Conservation (phyloP, 2,888 invertebrate species). For the Melinaea menophilus region DNA sequence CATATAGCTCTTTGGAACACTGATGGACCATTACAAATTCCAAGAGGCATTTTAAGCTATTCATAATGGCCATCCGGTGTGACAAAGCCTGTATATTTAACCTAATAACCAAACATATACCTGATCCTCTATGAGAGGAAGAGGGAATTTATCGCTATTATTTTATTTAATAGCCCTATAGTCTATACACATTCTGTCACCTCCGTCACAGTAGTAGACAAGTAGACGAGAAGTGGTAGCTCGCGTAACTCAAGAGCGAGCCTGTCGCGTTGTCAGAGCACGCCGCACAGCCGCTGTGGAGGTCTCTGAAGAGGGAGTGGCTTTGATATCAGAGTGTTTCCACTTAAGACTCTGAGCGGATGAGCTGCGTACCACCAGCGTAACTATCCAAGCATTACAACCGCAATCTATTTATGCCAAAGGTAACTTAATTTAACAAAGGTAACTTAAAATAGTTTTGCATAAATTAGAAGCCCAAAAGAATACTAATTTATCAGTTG, state of each 20-base stretch:
- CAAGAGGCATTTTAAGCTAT: too few species aligned
- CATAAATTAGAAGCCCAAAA: too few species aligned
- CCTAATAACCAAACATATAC: too few species aligned
- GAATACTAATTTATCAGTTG: too few species aligned
- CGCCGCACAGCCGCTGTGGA: slow-evolving; percentile 75
- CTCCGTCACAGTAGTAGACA: slow-evolving; percentile 24
- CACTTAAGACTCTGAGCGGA: slow-evolving; percentile 83
- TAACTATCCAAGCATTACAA: slow-evolving; percentile 82
- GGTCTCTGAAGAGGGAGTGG: slow-evolving; percentile 74
- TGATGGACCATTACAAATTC: too few species aligned
- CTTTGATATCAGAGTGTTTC: slow-evolving; percentile 86
- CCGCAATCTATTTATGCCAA: slow-evolving; percentile 82
- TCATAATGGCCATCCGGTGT: too few species aligned
- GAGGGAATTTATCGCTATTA: too few species aligned
- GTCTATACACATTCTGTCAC: too few species aligned
- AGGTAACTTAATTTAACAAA: slow-evolving; percentile 68
- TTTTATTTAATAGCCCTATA: too few species aligned
- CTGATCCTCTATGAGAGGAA: too few species aligned
- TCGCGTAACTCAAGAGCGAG: slow-evolving; percentile 84
- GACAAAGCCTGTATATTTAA: too few species aligned
- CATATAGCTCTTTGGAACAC: too few species aligned
- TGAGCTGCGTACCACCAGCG: slow-evolving; percentile 83
- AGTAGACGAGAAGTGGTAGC: slow-evolving; percentile 81
- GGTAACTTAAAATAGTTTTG: slow-evolving; percentile 39
- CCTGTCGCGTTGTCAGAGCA: slow-evolving; percentile 85